These are phyloP conservation scores for Cheumatopsyche charites DNA, from an alignment of 1,140 invertebrate genomes.

Conservation along the genomic window DNA sequence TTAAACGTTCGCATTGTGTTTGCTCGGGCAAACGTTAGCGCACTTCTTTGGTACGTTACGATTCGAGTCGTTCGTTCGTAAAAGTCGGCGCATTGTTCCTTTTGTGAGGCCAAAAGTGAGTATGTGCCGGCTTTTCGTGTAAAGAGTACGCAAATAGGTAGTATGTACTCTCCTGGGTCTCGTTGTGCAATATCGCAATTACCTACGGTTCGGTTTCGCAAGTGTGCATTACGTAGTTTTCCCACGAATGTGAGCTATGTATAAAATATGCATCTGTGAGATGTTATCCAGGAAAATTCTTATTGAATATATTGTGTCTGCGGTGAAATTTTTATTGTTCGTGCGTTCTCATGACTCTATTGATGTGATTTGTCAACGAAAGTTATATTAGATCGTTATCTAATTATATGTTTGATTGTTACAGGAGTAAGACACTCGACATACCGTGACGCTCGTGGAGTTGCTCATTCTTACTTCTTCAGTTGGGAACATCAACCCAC, in stretches of 20 bases:
- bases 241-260: not conserved
- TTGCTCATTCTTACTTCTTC: conserved; percentile 91
- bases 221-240: not conserved
- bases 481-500: conserved; percentile 90
- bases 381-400: too few species aligned
- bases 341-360: not conserved
- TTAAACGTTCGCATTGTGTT: not conserved
- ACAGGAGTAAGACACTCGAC: conserved; percentile 83
- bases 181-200: conserved; percentile 8
- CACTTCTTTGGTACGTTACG: too few species aligned
- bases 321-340: too few species aligned
- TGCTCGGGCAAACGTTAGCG: too few species aligned
- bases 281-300: too few species aligned
- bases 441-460: conserved; percentile 83
- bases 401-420: conserved; percentile 40
- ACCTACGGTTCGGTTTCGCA: not conserved
- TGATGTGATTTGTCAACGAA: not conserved
- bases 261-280: not conserved
- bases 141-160: too few species aligned
- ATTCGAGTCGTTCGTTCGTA: too few species aligned
- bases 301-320: too few species aligned
- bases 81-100: too few species aligned
- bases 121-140: too few species aligned
- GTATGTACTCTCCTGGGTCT: not conserved
- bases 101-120: not conserved